Conservation (phyloP, 2,113 vertebrate species). For the Eonycteris spelaea region DNA sequence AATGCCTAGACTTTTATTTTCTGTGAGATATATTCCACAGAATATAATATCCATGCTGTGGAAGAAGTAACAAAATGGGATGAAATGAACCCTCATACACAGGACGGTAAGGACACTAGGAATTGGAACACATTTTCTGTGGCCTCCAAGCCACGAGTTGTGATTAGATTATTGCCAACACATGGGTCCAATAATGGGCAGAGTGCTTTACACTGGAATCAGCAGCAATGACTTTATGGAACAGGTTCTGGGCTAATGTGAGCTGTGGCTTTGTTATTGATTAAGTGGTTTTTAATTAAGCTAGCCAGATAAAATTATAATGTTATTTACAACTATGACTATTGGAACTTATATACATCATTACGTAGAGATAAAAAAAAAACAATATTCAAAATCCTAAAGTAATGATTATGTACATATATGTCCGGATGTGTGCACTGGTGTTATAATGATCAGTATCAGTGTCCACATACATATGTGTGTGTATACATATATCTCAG, state of each 20-base stretch:
- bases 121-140: neutral
- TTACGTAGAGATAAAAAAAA: neutral
- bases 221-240: neutral
- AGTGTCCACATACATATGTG: neutral
- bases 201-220: neutral
- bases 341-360: neutral
- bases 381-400: neutral
- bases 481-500: neutral
- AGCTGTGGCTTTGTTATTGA: neutral
- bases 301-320: neutral
- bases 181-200: neutral
- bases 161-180: no score
- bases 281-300: neutral
- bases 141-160: no score
- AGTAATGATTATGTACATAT: neutral
- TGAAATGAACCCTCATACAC: rapidly evolving
- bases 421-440: neutral
- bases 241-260: rapidly evolving
- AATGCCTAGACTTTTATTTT: neutral
- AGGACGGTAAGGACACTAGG: no score
- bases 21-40: no score
- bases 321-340: neutral
- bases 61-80: neutral
- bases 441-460: neutral
- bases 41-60: neutral